Percentiles rank a stretch among this genome's conserved stretches.
Conservation (phyloP, 2,888 invertebrate species). For the Drosophila pseudotalamancana region DNA sequence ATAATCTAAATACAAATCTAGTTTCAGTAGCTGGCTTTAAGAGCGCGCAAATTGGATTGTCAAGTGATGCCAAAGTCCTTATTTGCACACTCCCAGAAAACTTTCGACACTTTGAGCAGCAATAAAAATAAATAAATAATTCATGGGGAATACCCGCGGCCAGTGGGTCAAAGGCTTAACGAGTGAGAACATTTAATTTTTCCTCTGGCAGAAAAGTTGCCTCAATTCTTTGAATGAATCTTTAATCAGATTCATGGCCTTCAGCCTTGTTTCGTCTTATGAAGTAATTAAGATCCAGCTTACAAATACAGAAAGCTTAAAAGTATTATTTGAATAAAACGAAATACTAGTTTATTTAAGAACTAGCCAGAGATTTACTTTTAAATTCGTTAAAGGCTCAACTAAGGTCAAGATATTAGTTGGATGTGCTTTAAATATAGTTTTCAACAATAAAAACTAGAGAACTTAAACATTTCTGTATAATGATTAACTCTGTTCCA, state of each 20-base stretch:
- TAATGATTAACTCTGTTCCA: too few relatives aligned
- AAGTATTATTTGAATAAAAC: too few relatives aligned
- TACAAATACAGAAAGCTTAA: too few relatives aligned
- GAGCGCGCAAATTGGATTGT: constrained; percentile 13
- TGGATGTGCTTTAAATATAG: too few relatives aligned
- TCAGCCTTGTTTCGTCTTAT: neutral
- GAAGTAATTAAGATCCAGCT: too few relatives aligned
- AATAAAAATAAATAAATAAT: neutral
- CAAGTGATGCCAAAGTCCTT: constrained; percentile 3
- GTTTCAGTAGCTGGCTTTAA: constrained; percentile 15
- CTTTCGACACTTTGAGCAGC: neutral
- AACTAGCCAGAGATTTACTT: too few relatives aligned
- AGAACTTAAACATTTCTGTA: too few relatives aligned
- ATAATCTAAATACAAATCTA: constrained; percentile 16
- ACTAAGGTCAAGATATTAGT: too few relatives aligned
- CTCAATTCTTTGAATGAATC: neutral
- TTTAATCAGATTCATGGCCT: neutral
- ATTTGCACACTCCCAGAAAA: neutral
- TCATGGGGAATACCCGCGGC: neutral
- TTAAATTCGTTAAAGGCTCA: too few relatives aligned
- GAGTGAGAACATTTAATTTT: neutral
- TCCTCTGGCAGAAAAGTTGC: neutral
- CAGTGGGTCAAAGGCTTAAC: neutral
- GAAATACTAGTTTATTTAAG: too few relatives aligned
- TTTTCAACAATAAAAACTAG: too few relatives aligned